These are phyloP conservation scores for Ichneumoninae sp. DNA, from an alignment of 2,888 invertebrate genomes.

Conservation along the genomic window DNA sequence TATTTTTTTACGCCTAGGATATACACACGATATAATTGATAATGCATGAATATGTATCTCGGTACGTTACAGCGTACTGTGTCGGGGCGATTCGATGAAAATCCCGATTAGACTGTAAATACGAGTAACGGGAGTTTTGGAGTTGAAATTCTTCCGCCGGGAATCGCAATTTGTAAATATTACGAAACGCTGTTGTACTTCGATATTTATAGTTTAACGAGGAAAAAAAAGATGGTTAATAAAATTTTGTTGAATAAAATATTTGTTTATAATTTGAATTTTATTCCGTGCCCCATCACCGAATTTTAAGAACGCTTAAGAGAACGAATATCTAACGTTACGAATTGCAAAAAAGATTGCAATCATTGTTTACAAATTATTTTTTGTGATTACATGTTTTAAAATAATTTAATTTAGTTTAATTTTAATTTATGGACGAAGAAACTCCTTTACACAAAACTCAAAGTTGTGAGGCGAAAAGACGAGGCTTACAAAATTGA, in stretches of 20 bases:
- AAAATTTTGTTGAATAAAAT: slow-evolving; percentile 67
- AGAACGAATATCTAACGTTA: not conserved
- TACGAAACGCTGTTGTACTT: slow-evolving; percentile 37
- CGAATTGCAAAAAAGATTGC: not conserved
- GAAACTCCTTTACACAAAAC: no score
- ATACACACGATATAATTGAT: slow-evolving; percentile 25
- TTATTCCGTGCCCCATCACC: not conserved
- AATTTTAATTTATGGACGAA: no score
- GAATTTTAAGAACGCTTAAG: not conserved
- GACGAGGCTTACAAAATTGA: no score
- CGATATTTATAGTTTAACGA: slow-evolving; percentile 53
- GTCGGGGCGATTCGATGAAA: not conserved
- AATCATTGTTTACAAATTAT: not conserved
- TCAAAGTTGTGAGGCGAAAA: no score
- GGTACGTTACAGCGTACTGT: slow-evolving; percentile 6
- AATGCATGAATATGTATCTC: slow-evolving; percentile 5
- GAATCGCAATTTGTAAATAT: slow-evolving; percentile 53
- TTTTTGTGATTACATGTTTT: not conserved
- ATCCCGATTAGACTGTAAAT: slow-evolving; percentile 38
- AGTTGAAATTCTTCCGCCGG: slow-evolving; percentile 36
- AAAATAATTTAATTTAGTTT: no score
- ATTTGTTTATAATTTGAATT: slow-evolving; percentile 25
- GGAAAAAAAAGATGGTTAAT: slow-evolving; percentile 38
- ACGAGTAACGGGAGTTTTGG: slow-evolving; percentile 6
- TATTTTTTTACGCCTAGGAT: slow-evolving; percentile 71